These are phyloP conservation scores for Drosophila barbarae DNA, from an alignment of 2,888 invertebrate genomes.

Conservation along the genomic window DNA sequence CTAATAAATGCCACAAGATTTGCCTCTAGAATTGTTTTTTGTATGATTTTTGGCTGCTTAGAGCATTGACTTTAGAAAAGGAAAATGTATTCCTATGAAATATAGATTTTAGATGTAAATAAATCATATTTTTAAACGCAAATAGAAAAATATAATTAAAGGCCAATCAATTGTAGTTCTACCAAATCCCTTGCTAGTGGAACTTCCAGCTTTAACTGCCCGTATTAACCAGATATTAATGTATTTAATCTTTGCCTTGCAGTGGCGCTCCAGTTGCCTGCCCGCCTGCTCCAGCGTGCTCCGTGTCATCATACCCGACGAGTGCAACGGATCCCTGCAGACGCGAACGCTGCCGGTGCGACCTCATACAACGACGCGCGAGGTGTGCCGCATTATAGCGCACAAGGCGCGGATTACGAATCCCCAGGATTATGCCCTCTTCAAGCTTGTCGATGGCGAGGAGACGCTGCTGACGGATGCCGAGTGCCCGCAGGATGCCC, in stretches of 20 bases:
- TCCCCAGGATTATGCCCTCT: slow-evolving; percentile 97
- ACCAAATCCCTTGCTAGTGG: neutral
- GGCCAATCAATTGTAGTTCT: neutral
- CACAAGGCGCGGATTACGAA: slow-evolving; percentile 97
- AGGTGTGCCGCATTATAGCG: slow-evolving; percentile 96
- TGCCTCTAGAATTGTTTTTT: neutral
- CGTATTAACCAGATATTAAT: neutral
- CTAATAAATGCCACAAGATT: neutral
- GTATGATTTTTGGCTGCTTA: neutral
- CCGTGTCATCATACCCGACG: slow-evolving; percentile 95
- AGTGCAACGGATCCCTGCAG: slow-evolving; percentile 93
- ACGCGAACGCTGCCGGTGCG: slow-evolving; percentile 95
- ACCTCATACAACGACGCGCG: slow-evolving; percentile 94
- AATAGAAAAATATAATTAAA: neutral
- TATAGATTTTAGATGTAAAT: too few species aligned
- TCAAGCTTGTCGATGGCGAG: slow-evolving; percentile 93
- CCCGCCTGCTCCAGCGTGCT: slow-evolving; percentile 86
- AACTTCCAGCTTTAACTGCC: neutral
- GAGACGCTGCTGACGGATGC: slow-evolving; percentile 93
- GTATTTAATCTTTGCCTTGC: slow-evolving; percentile 18
- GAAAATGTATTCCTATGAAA: too few species aligned
- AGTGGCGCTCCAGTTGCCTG: slow-evolving; percentile 82
- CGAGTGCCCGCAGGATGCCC: slow-evolving; percentile 94
- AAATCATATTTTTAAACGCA: neutral
- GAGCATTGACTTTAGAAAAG: neutral